Base-by-base conservation (phyloP, 2,113 vertebrate species). In the Trogon surrucura region DNA sequence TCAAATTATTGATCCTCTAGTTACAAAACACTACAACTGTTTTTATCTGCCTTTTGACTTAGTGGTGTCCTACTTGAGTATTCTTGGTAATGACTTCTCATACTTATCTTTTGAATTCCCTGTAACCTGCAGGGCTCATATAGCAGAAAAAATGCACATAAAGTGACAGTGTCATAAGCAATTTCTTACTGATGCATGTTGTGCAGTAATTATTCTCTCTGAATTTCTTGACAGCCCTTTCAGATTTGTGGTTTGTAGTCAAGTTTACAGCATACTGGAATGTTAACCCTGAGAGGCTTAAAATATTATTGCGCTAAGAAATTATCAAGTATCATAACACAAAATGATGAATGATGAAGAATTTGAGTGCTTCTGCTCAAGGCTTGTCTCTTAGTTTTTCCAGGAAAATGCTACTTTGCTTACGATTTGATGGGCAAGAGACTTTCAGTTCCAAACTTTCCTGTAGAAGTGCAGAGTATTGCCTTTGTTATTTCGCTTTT, bases 131-230 rank as follows among this genome's bases (percentile, higher is more conserved):
- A 41, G 77, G 74, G 71, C 70, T 96, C 36, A 14, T 23, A 26
- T 66, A 45, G 85, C 62, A 91, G 83, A 91, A 96, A 23, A 89
- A 86, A 90, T 79, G 70, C 57, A 48, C 38, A 25, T 81, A 44
- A 96, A 86, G 36, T 77, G 85, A 95, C 94, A 83, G 5, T 65
- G 96, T 95, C 95, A 84, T 81, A 89, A 95, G 36, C 62, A 83
- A 66, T 96, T 88, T 85, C 91, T 83, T 93, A 81, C 32, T 90
- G 62, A 44, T 84, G 53, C 62, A 61, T 29, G 20, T 74, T 93
- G 58, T 81, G 50, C 77, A 57, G 71, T 80, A 94, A 86, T 93
- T 94, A 50, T 36, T 90, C 53, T 58, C 60, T 67, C 80, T 69
- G 70, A 78, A n/a, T 88, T 93, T 81, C 86, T 83, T 91, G 89